Evolutionary conservation across 2,888 invertebrate genomes (phyloP).

Genomic region (Deilephila porcellus): DNA sequence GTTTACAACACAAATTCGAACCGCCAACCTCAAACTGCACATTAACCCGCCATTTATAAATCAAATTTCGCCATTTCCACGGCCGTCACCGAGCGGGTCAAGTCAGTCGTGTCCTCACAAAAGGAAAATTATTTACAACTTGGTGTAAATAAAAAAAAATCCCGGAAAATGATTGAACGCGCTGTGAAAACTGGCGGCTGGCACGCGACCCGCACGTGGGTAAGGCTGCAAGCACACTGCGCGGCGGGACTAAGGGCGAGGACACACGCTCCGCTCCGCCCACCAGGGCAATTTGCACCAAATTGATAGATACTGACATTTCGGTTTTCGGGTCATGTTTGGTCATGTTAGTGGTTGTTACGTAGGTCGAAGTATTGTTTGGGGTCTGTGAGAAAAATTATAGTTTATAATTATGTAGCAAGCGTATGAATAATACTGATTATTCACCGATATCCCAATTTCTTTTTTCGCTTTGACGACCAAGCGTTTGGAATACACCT

Average conservation of each 20-base stretch:
- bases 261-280: slow-evolving; percentile 58
- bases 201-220: slow-evolving; percentile 71
- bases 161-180: slow-evolving; percentile 56
- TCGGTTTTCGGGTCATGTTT: slow-evolving; percentile 22
- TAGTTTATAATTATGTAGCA: background rate
- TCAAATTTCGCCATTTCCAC: background rate
- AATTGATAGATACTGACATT: slow-evolving; percentile 42
- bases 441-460: too few species aligned
- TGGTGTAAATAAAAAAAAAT: slow-evolving; percentile 13
- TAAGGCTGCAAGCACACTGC: slow-evolving; percentile 52
- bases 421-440: too few species aligned
- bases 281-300: slow-evolving; percentile 63
- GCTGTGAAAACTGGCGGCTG: slow-evolving; percentile 61
- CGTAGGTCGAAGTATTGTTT: background rate
- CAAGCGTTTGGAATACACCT: too few species aligned
- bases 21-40: slow-evolving; percentile 6
- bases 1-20: background rate
- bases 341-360: background rate
- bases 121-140: slow-evolving; percentile 22
- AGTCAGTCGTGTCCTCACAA: background rate
- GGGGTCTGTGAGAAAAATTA: background rate
- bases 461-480: too few species aligned
- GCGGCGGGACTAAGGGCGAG: slow-evolving; percentile 47
- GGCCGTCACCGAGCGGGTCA: slow-evolving; percentile 10
- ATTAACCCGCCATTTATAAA: background rate